Base-by-base conservation (phyloP, 1,140 invertebrate species). In the Hestina assimilis region DNA sequence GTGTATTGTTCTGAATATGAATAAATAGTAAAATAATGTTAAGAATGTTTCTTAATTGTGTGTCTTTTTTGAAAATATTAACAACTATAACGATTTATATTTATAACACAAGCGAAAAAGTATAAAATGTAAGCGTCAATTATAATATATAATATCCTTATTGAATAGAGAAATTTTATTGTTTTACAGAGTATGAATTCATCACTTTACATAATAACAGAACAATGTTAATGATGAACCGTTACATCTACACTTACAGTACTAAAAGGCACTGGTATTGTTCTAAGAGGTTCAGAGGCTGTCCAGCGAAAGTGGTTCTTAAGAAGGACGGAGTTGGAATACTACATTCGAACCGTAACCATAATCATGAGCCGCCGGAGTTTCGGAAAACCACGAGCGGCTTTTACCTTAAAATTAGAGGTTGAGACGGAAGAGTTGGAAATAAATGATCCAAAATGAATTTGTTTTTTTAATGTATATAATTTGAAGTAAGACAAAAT, bases 181-280 rank as follows among this genome's bases (percentile, higher is more conserved):
- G 9, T 47, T 29, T 58, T 46, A 3, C 56, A 67, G 65, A 52
- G 45, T 60, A 61, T 33, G 43, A 46, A 15, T 42, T 61, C 12
- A 43, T 65, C 3, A 43, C 6, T 9, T 15, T 65, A 6, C 43
- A 23, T 5, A 51, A 33, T 1, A 56, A 63, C 15, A 66, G 52
- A 33, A 54, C 43, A 21, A 26, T 71, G 8, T 45, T 71, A 9
- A 53, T 64, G 42, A 15, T 67, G 0, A 26, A 59, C 0, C 56
- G 57, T n/a, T 71, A 64, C 19, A 67, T 61, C 0, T 71, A 69
- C 40, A 63, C 77, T 1, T 62, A 68, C 35, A 59, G 55, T 0
- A 57, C 54, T 0, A 65, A 51, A 7, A 63, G 65, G 9, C 74
- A 77, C 35, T 81, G 51, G 45, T 82, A 82, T 35, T 82, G 79